phyloP scores from a whole-genome alignment of 2,797 vertebrate species.

The Gymnocypris eckloni region DNA sequence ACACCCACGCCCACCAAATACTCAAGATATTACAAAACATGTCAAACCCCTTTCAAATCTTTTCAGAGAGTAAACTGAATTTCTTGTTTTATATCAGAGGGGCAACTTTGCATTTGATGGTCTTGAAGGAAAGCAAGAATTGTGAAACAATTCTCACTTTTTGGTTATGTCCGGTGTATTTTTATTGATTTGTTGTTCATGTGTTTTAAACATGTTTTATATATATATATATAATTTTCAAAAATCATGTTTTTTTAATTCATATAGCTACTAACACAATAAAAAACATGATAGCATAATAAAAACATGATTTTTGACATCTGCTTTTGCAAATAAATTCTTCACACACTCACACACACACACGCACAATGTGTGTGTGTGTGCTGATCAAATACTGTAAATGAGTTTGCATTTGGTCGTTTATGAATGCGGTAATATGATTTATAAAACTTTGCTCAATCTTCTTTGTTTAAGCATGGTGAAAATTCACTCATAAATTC shows the following conservation, averaged over 20 bases:
- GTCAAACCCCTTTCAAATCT: not conserved
- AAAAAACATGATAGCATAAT: too few species aligned
- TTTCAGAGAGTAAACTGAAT: not conserved
- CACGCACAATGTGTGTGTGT: too few species aligned
- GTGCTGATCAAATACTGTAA: not conserved
- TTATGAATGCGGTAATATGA: not conserved
- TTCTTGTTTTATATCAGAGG: not conserved
- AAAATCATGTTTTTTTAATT: too few species aligned
- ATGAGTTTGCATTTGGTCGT: not conserved
- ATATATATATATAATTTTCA: too few species aligned
- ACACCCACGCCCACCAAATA: not conserved
- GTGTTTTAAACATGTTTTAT: too few species aligned
- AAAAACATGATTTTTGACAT: too few species aligned
- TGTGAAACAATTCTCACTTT: not conserved
- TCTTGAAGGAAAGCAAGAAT: not conserved
- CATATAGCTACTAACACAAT: too few species aligned
- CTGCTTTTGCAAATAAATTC: too few species aligned
- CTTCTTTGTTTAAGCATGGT: not conserved
- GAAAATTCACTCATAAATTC: not conserved
- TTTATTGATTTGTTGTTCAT: not conserved
- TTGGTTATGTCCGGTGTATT: not conserved
- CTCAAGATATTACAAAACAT: not conserved
- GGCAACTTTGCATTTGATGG: not conserved
- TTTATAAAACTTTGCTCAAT: not conserved
- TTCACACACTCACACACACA: too few species aligned